Base-by-base conservation (phyloP, 2,888 invertebrate genomes). In the Arge pagana region DNA sequence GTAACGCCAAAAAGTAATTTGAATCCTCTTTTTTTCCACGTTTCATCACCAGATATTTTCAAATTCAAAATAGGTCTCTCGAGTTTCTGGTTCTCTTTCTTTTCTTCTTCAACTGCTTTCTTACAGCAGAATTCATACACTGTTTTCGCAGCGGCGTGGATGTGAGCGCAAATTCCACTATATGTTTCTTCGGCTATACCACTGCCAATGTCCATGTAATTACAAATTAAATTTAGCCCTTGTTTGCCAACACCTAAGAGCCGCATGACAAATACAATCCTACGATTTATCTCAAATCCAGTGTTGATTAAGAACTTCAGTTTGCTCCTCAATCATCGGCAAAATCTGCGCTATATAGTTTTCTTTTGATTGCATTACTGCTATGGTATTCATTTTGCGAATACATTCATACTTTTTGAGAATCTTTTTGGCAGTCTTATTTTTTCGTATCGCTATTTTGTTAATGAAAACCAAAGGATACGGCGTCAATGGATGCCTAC, bases 271-370 rank as follows among this genome's bases (percentile, higher is more conserved):
- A 60, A 58, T 31, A 63, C 60, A 48, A 64, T 58, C 50, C 60
- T 52, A 15, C 60, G 33, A 39, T 64, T 63, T 28, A 64, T 58
- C 55, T 64, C 63, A 49, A 49, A 64, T 7, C 61, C 60, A 50
- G 52, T 62, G 42, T 56, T 37, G n/a, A 60, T 52, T 4, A 58
- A 53, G 54, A 5, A 51, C 51, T 48, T n/a, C n/a, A n/a, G n/a
- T n/a, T n/a, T n/a, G n/a, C n/a, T n/a, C n/a, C n/a, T n/a, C n/a
- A n/a, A n/a, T n/a, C n/a, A n/a, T n/a, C n/a, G n/a, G n/a, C n/a
- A n/a, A n/a, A n/a, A n/a, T n/a, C n/a, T n/a, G n/a, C n/a, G n/a
- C n/a, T n/a, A n/a, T n/a, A n/a, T n/a, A n/a, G n/a, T n/a, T n/a
- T n/a, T 56, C n/a, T n/a, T n/a, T n/a, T n/a, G n/a, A n/a, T n/a